phyloP scores from a whole-genome alignment of 2,888 invertebrate genomes.

The Gisinianus flammeolus region DNA sequence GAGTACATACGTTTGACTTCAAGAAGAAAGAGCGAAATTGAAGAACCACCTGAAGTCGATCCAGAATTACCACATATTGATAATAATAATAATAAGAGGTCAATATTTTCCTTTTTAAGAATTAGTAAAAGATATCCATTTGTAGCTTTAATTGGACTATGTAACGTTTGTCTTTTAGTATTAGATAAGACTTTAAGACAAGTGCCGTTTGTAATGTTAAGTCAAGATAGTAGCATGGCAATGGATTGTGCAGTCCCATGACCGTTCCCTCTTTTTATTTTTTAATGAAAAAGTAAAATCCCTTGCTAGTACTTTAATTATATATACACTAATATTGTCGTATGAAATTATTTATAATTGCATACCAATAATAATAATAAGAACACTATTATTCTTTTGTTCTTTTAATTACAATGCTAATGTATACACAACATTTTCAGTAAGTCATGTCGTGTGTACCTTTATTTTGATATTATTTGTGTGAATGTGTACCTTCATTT shows the following conservation, averaged over 20 bases:
- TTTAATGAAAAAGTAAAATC: no score
- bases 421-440: no score
- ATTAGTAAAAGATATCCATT: not conserved
- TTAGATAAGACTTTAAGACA: constrained; percentile 30
- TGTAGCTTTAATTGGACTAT: constrained; percentile 12
- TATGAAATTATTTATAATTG: no score
- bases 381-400: no score
- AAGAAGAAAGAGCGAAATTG: constrained; percentile 6
- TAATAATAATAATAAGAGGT: not conserved
- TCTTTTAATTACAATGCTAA: no score
- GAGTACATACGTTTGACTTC: constrained; percentile 44
- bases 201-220: constrained; percentile 25
- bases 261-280: not conserved
- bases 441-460: no score
- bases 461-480: no score
- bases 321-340: no score
- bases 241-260: constrained; percentile 2
- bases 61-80: not conserved
- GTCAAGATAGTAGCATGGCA: not conserved
- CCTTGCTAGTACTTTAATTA: no score
- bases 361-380: no score
- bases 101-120: constrained; percentile 5
- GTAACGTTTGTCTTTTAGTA: not conserved
- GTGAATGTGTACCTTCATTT: no score
- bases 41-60: not conserved